Evolutionary conservation across 1,140 invertebrate species (phyloP).

Genomic region (Atopsyche davidsoni): DNA sequence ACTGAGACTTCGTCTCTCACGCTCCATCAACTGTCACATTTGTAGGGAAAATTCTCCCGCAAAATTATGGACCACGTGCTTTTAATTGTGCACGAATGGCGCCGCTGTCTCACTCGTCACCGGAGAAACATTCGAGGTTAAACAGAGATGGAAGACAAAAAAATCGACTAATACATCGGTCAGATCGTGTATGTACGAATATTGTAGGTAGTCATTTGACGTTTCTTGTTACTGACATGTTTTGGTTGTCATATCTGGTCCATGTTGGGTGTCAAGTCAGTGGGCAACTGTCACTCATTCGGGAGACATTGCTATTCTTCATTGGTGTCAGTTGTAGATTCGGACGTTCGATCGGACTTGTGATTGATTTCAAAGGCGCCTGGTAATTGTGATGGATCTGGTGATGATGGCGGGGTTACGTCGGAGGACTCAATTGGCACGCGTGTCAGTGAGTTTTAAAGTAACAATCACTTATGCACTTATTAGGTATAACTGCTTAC

Average conservation of each 20-base stretch:
- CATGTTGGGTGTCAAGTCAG: slow-evolving; percentile 14
- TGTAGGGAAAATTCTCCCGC: slow-evolving; percentile 38
- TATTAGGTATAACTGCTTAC: too few species aligned
- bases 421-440: too few species aligned
- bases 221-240: too few species aligned
- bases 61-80: slow-evolving; percentile 46
- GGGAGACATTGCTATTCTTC: slow-evolving; percentile 16
- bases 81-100: slow-evolving; percentile 28
- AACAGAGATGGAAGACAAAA: too few species aligned
- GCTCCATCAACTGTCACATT: slow-evolving; percentile 44
- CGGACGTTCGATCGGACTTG: too few species aligned
- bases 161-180: slow-evolving; percentile 19
- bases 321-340: too few species aligned
- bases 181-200: slow-evolving; percentile 25
- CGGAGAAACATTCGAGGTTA: not conserved
- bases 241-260: slow-evolving; percentile 7
- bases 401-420: too few species aligned
- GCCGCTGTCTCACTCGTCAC: slow-evolving; percentile 8
- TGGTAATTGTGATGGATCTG: too few species aligned
- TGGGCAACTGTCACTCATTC: slow-evolving; percentile 20
- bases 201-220: slow-evolving; percentile 13
- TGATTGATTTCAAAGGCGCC: too few species aligned
- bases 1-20: slow-evolving; percentile 41
- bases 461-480: too few species aligned
- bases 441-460: too few species aligned